phyloP scores from a whole-genome alignment of 2,888 invertebrate species.

The Seira sanloemensis region DNA sequence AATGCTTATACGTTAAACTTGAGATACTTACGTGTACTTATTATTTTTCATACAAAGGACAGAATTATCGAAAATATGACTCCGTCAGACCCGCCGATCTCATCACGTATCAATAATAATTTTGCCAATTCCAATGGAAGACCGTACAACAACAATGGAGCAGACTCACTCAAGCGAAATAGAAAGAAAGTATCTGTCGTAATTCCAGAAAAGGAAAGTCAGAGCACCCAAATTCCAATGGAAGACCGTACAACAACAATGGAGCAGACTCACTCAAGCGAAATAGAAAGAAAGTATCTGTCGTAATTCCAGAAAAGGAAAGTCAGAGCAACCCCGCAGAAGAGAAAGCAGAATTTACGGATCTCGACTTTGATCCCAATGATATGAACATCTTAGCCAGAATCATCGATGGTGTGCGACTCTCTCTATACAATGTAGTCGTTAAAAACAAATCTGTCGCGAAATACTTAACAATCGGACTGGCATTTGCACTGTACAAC shows the following conservation, averaged over 20 bases:
- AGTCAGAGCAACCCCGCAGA: not conserved
- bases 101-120: too few relatives aligned
- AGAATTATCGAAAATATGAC: too few relatives aligned
- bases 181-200: conserved; percentile 11
- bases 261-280: not conserved
- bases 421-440: conserved; percentile 29
- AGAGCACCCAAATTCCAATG: too few relatives aligned
- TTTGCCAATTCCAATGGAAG: too few relatives aligned
- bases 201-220: conserved; percentile 13
- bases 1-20: too few relatives aligned
- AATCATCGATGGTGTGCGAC: conserved; percentile 34
- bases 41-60: too few relatives aligned
- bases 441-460: conserved; percentile 36
- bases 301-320: conserved; percentile 33
- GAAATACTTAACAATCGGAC: conserved; percentile 34
- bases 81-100: too few relatives aligned
- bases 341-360: conserved; percentile 10
- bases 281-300: conserved; percentile 1
- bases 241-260: not conserved
- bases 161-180: not conserved
- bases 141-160: not conserved
- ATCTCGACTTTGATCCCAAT: conserved; percentile 41
- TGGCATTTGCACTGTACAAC: conserved; percentile 56
- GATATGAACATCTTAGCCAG: conserved; percentile 35
- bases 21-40: too few relatives aligned